Evolutionary conservation across 2,888 invertebrate genomes (phyloP).

Genomic region (Agrypnus murinus): DNA sequence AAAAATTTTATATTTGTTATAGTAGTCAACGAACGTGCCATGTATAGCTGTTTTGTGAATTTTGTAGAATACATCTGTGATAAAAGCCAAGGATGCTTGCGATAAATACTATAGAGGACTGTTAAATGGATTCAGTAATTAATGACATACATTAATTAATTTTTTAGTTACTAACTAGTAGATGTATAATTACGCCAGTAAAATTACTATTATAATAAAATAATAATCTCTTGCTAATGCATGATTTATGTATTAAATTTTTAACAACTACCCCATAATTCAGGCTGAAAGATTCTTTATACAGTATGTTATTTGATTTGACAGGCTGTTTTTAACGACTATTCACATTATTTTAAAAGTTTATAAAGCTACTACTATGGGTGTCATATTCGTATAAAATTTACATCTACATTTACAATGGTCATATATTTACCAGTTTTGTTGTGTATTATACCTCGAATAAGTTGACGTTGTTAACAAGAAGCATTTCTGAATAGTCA

Average conservation of each 20-base stretch:
- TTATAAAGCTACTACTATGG: conserved; percentile 46
- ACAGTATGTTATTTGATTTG: conserved; percentile 40
- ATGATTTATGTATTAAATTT: conserved; percentile 23
- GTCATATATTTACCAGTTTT: conserved; percentile 40
- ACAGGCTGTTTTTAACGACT: conserved; percentile 45
- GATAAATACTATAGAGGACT: too few species aligned
- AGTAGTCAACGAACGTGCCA: too few species aligned
- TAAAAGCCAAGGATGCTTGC: too few species aligned
- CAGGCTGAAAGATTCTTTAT: conserved; percentile 41
- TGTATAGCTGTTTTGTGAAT: too few species aligned
- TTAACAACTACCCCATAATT: conserved; percentile 43
- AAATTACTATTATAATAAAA: too few species aligned
- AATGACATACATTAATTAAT: too few species aligned
- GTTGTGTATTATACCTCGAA: conserved; percentile 22
- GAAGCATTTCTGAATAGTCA: conserved; percentile 11
- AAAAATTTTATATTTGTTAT: too few species aligned
- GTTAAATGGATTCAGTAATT: too few species aligned
- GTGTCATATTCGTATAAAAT: conserved; percentile 41
- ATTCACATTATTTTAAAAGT: conserved; percentile 52
- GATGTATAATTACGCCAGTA: too few species aligned
- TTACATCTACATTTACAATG: conserved; percentile 47
- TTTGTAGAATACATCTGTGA: too few species aligned
- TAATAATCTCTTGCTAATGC: background rate
- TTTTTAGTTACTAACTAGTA: too few species aligned
- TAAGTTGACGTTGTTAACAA: conserved; percentile 17